Base-by-base conservation (phyloP, 2,888 invertebrate species). In the Drosophila villosipedis region DNA sequence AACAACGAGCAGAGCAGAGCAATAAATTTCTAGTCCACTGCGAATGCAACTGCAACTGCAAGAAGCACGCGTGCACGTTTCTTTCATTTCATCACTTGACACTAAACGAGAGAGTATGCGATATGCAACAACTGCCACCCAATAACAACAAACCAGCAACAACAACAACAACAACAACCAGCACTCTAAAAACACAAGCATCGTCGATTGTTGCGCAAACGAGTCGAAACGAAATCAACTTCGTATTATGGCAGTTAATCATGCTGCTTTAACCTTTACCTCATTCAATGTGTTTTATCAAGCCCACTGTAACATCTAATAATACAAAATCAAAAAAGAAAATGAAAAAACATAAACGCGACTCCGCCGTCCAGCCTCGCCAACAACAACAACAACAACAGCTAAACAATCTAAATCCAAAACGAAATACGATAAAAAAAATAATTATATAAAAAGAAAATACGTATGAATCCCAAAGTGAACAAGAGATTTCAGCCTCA, bases 241-340 rank as follows among this genome's bases (percentile, higher is more conserved):
- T 91, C 91, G 89, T 91, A 90, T 90, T 90, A 90, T 90, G 87
- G 72, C 90, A 91, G 66, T 90, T 54, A 88, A 91, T 90, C 90
- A 89, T 59, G 64, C 91, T 90, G 90, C 81, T 54, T 58, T 54
- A 65, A 66, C 63, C 55, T 60, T 80, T 61, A 43, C 52, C 78
- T 43, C 72, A 73, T 61, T 82, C 81, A 82, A 82, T 75, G 82
- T 78, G 80, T 67, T 72, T 71, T 37, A 50, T 74, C 78, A 65
- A 57, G 67, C 70, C 78, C 67, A 43, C 55, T 69, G 60, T 28
- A 75, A 65, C 50, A 64, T 25, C 25, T 47, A 50, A 66, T 58
- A 69, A 57, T 53, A 37, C 25, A 25, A 25, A 25, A 25, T 3
- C 25, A 25, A 25, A 62, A 57, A 63, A 52, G 57, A 41, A 53